These are phyloP conservation scores for Patella caerulea DNA, from an alignment of 2,888 invertebrate genomes.

Conservation along the genomic window DNA sequence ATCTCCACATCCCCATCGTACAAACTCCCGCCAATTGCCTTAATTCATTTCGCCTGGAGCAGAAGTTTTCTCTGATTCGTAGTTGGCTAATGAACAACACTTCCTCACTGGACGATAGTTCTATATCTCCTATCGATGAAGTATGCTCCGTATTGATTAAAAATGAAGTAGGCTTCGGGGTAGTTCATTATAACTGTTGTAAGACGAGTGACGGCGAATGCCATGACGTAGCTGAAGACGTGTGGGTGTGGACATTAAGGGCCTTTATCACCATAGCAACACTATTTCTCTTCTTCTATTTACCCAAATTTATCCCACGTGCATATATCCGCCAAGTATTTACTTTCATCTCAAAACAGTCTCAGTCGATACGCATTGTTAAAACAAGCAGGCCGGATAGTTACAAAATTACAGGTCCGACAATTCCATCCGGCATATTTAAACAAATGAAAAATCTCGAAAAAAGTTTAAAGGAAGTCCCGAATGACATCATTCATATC, in stretches of 20 bases:
- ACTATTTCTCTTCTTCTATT: conserved; percentile 30
- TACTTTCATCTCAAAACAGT: neutral
- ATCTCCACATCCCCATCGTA: neutral
- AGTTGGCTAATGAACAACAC: too few relatives aligned
- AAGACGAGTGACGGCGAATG: conserved; percentile 18
- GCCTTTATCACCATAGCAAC: conserved; percentile 24
- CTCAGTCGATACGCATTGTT: too few relatives aligned
- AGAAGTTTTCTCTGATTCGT: neutral
- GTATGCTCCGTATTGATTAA: neutral
- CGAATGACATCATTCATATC: neutral
- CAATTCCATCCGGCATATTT: neutral
- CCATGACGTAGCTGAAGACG: conserved; percentile 23
- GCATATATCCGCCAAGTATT: neutral
- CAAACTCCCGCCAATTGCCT: neutral
- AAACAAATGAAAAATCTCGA: neutral
- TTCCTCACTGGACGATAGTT: too few relatives aligned
- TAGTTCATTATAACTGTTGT: conserved; percentile 13
- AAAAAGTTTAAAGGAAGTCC: neutral
- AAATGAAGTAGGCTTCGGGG: neutral
- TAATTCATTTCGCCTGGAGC: neutral
- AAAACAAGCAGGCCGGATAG: too few relatives aligned
- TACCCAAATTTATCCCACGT: conserved; percentile 29
- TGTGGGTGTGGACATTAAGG: conserved; percentile 32
- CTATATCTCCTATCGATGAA: neutral
- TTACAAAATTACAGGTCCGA: neutral